Evolutionary conservation across 2,113 vertebrate species (phyloP), one percentile per base, ranked within the genome.

Genomic region (Bettongia penicillata): DNA sequence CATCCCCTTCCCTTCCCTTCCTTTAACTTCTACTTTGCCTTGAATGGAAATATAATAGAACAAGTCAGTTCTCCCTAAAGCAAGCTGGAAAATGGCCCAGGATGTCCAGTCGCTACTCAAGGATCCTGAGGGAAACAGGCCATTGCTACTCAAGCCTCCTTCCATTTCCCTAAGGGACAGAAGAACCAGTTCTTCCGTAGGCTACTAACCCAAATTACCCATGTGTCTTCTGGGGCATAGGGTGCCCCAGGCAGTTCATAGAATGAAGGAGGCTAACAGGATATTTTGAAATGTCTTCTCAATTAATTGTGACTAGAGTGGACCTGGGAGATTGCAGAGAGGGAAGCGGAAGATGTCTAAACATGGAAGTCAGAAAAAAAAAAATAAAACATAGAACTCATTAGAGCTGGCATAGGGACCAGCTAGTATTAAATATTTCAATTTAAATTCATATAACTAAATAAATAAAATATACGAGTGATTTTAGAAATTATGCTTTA

Each of bases 351-450:
- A 94, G 90, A 84, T 26, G 25, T 49, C n/a, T 91, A 53, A n/a
- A 53, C 93, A 94, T 92, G 50, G 94, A 96, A 92, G 91, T 50
- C 91, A 95, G 95, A 94, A 94, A 93, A 93, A 97, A 96, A 68
- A 48, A 48, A 48, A 84, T 3, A 31, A 23, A 8, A 43, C 6
- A 19, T 14, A 43, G 37, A 6, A 43, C 37, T 23, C 7, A 43
- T 68, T 43, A 43, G 68, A 84, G 5, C n/a, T 84, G n/a, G 68
- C 23, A 84, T 8, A 84, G n/a, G 43, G n/a, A 84, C 19, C n/a
- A 48, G 48, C 48, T 48, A 48, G 3, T 48, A 48, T 48, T 22
- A 43, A 8, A 43, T 84, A n/a, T n/a, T n/a, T 77, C 4, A 77
- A 84, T 43, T n/a, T 22, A 84, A 8, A 8, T 43, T 43, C 1